These are phyloP conservation scores for Acronicta leporina DNA, from an alignment of 2,888 invertebrate genomes.

Conservation along the genomic window DNA sequence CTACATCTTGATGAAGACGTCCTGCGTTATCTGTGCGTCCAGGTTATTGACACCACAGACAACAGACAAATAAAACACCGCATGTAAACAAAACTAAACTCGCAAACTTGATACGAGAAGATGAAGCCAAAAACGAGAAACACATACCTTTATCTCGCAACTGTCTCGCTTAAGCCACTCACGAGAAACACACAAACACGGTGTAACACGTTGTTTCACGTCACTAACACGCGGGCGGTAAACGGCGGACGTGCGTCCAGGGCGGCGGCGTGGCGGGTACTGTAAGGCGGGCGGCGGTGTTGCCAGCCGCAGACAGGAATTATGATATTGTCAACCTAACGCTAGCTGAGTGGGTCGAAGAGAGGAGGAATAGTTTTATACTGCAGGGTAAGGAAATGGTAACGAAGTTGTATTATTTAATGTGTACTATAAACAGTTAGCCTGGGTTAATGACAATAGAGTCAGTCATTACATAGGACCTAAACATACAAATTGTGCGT, in stretches of 20 bases:
- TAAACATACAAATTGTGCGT: no score
- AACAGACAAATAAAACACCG: constrained; percentile 30
- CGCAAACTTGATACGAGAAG: constrained; percentile 1
- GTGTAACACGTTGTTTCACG: constrained; percentile 56
- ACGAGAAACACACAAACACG: constrained; percentile 66
- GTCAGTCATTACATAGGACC: no score
- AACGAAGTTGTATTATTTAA: not conserved
- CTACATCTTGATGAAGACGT: constrained; percentile 23
- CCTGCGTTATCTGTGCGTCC: not conserved
- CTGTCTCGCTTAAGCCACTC: constrained; percentile 31
- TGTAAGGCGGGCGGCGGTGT: constrained; percentile 73
- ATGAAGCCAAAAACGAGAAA: constrained; percentile 38
- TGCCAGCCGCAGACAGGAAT: constrained; percentile 58
- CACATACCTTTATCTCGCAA: constrained; percentile 46
- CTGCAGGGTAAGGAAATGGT: constrained; percentile 26
- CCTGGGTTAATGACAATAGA: no score
- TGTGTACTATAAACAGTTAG: not conserved
- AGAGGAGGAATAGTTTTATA: constrained; percentile 13
- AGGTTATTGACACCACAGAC: constrained; percentile 27
- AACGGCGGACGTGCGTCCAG: constrained; percentile 70
- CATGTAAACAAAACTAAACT: constrained; percentile 37
- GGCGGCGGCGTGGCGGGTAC: constrained; percentile 68
- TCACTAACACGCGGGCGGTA: constrained; percentile 69
- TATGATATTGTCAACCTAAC: constrained; percentile 55
- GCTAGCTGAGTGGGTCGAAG: constrained; percentile 31